A percentile compares a stretch with the other conserved stretches of the same genome.
These are phyloP conservation scores for Papilio protenor DNA, from an alignment of 2,888 invertebrate species.

Conservation along the genomic window DNA sequence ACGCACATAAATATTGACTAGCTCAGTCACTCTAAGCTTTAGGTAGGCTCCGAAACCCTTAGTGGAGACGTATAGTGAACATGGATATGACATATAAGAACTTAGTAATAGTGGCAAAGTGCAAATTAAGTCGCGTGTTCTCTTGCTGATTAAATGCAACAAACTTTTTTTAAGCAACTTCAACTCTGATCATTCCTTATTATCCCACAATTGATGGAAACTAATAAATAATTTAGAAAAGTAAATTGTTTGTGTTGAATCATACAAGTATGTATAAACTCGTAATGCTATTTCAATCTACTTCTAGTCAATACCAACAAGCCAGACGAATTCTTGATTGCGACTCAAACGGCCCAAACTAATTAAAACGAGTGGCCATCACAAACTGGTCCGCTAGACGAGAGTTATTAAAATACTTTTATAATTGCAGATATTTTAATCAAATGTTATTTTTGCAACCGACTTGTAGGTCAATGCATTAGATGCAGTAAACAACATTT, in stretches of 20 bases:
- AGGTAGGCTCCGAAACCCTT: no score
- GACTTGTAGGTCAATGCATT: not conserved
- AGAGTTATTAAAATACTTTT: slow-evolving; percentile 32
- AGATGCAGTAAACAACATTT: not conserved
- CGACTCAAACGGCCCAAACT: slow-evolving; percentile 12
- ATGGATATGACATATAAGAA: not conserved
- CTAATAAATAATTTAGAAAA: not conserved
- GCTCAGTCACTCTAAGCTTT: no score
- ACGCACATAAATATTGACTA: not conserved
- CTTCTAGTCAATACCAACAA: slow-evolving; percentile 40
- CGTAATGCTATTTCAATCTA: slow-evolving; percentile 26
- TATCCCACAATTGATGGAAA: not conserved
- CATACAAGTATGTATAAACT: slow-evolving; percentile 21
- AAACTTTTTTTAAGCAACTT: not conserved
- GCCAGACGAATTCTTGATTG: slow-evolving; percentile 43
- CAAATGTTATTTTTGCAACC: slow-evolving; percentile 10
- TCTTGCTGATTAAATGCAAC: not conserved
- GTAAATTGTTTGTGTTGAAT: not conserved
- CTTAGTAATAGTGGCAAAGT: not conserved
- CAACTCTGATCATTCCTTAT: not conserved
- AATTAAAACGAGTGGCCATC: slow-evolving; percentile 36
- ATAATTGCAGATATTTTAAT: slow-evolving; percentile 13
- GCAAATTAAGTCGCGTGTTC: not conserved
- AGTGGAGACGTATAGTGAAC: no score
- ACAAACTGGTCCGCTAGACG: slow-evolving; percentile 33